Base-by-base conservation (phyloP, 1,140 invertebrate species). In the Cyrtorhinus lividipennis region DNA sequence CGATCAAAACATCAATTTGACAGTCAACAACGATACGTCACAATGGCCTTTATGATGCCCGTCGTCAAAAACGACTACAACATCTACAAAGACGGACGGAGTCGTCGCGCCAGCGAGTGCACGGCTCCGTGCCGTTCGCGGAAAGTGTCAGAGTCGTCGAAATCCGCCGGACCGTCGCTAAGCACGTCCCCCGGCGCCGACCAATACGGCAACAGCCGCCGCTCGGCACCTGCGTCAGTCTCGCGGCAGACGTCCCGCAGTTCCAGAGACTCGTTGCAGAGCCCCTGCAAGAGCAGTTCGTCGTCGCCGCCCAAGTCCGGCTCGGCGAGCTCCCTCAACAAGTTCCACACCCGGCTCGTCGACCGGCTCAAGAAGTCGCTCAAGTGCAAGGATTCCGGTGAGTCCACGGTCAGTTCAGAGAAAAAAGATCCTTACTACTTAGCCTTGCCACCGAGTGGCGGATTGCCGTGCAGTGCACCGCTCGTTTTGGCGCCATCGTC, bases 41-140 rank as follows among this genome's bases (percentile, higher is more conserved):
- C 79, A 73, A 92, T 92, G 89, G 89, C 89, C 77, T 92, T 92
- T 76, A 91, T 92, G 88, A 90, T 91, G 86, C 89, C 88, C 44
- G 88, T 92, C 66, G 83, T 92, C 73, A 91, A 90, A 79, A 92
- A 92, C 75, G 87, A 92, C 75, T 92, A 87, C 79, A 87, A 92
- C 72, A 91, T 92, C 72, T 92, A 92, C 78, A 88, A 88, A 76
- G 85, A 83, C 63, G 85, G 86, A 73, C 80, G 87, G 60, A 81
- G 80, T 63, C 77, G 87, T 61, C 79, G 84, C 25, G 80, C 80
- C 23, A 88, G 86, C 8, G 87, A 90, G 71, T 84, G 83, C 63
- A 83, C 83, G 22, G n/a, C n/a, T n/a, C 78, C 81, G 66, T 83
- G 84, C 63, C 81, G 85, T 44, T 83, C 81, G 64, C 78, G 87